Evolutionary conservation across 2,888 invertebrate species (phyloP).

Genomic region (Terebella lapidaria): DNA sequence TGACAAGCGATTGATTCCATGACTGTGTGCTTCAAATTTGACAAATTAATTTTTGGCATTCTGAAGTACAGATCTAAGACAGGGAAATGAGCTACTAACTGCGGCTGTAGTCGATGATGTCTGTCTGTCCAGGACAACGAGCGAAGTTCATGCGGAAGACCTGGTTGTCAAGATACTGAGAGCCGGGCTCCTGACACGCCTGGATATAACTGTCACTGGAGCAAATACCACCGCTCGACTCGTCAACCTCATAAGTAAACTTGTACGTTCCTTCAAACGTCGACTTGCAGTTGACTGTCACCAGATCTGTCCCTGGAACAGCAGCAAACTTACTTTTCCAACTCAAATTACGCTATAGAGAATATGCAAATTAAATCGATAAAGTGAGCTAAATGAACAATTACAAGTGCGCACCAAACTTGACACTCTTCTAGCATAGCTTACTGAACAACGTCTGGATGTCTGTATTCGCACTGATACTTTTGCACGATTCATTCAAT

Average conservation of each 20-base stretch:
- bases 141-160: conserved; percentile 93
- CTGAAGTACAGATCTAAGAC: no score
- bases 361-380: not conserved
- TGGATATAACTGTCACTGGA: conserved; percentile 77
- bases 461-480: conserved; percentile 18
- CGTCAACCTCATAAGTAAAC: conserved; percentile 47
- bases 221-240: conserved; percentile 59
- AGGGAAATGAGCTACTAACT: no score
- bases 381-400: not conserved
- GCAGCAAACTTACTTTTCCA: not conserved
- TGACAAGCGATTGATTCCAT: no score
- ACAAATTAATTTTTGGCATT: no score
- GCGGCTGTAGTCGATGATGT: no score
- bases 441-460: conserved; percentile 28
- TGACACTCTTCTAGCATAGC: conserved; percentile 7
- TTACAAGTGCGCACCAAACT: not conserved
- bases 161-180: conserved; percentile 93
- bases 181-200: conserved; percentile 93
- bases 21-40: no score
- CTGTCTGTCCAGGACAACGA: conserved; percentile 65
- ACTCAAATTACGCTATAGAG: not conserved
- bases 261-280: conserved; percentile 52
- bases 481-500: not conserved
- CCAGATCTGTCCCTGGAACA: conserved; percentile 30
- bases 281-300: conserved; percentile 47